phyloP scores from a whole-genome alignment of 2,113 vertebrate genomes.

The Benitochromis conjunctus region DNA sequence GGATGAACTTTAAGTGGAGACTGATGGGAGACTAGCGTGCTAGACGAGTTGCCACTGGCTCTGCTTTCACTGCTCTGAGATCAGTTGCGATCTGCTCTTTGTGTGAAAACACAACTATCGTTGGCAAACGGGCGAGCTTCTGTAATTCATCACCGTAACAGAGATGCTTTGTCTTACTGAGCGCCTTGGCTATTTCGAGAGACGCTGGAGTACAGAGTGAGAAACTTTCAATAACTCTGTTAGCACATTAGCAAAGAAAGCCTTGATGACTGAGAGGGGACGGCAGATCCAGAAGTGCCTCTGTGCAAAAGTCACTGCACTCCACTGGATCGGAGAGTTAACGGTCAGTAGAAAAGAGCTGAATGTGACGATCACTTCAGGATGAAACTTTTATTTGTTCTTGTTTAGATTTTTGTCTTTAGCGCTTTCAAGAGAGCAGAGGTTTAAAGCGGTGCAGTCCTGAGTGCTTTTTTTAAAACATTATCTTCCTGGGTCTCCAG shows the following conservation, averaged over 20 bases:
- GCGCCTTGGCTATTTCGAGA: background rate
- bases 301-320: fast-evolving
- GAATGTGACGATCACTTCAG: no score
- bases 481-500: background rate
- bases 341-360: no score
- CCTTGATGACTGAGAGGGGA: background rate
- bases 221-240: background rate
- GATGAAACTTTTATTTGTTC: background rate
- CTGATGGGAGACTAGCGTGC: background rate
- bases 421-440: fast-evolving
- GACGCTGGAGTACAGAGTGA: background rate
- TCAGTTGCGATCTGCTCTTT: fast-evolving
- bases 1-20: background rate
- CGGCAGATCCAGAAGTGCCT: background rate
- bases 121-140: background rate
- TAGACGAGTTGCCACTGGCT: background rate
- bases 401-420: background rate
- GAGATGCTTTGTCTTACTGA: background rate
- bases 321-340: background rate
- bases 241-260: background rate
- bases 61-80: background rate
- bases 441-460: no score
- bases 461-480: fast-evolving
- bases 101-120: fast-evolving
- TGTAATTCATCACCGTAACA: fast-evolving